Evolutionary conservation across 2,113 vertebrate genomes (phyloP).

Genomic region (Puntigrus tetrazona): DNA sequence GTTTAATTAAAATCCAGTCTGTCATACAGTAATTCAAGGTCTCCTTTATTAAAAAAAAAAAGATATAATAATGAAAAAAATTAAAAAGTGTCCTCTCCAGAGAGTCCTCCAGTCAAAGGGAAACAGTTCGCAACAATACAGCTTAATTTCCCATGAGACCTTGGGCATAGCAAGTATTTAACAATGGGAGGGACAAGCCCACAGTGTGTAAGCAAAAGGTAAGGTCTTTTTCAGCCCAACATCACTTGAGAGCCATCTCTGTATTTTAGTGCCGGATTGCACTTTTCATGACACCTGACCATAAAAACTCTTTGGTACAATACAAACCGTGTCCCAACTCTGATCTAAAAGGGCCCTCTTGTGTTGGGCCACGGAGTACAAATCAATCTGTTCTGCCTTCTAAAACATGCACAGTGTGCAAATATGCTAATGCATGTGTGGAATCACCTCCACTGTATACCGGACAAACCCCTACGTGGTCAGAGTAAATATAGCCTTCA

Average conservation of each 20-base stretch:
- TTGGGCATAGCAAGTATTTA: constrained; percentile 18
- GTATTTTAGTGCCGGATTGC: constrained; percentile 34
- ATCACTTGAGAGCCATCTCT: constrained; percentile 21
- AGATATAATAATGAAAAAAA: constrained; percentile 55
- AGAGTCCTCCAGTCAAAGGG: constrained; percentile 68
- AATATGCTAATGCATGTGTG: neutral
- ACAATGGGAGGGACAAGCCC: constrained; percentile 1
- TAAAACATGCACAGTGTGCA: constrained; percentile 22
- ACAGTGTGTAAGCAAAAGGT: constrained; percentile 29
- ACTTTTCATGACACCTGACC: constrained; percentile 24
- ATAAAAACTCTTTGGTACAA: constrained; percentile 19
- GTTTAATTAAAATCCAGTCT: constrained; percentile 78
- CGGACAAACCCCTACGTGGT: neutral
- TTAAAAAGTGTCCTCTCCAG: constrained; percentile 70
- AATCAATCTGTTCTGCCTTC: constrained; percentile 30
- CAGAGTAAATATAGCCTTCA: constrained; percentile 7
- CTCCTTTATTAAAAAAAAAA: constrained; percentile 73
- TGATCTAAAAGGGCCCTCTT: constrained; percentile 19
- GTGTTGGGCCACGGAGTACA: neutral
- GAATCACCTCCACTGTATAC: constrained; percentile 6
- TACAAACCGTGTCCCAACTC: constrained; percentile 11
- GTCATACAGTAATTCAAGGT: constrained; percentile 73
- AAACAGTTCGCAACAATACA: constrained; percentile 76
- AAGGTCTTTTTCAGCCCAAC: constrained; percentile 15
- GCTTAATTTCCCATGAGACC: constrained; percentile 79